Evolutionary conservation across 2,797 vertebrate species (phyloP).

Genomic region (Coccyzus lansbergi): DNA sequence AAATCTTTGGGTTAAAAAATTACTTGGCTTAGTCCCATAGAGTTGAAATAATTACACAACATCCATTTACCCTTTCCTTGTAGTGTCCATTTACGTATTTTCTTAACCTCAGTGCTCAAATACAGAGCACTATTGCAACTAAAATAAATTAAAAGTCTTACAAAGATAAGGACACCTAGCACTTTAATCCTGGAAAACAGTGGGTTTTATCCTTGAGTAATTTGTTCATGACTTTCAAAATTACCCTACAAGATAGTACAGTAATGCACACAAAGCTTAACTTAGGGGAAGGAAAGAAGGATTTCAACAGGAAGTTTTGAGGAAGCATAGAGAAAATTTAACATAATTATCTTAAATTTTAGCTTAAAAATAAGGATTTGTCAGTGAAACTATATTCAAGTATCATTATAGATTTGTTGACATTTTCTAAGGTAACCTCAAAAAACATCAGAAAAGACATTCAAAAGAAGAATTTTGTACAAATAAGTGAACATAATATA

Average conservation of each 20-base stretch:
- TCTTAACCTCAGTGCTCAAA: too few species aligned
- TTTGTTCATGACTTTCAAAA: background rate
- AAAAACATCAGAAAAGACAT: background rate
- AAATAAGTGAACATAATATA: background rate
- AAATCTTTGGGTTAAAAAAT: background rate
- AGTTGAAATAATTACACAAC: background rate
- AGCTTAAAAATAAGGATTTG: background rate
- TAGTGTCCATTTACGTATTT: background rate
- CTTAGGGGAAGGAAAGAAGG: too few species aligned
- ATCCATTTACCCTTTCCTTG: background rate
- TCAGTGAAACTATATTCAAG: background rate
- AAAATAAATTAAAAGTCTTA: background rate
- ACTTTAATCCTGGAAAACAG: background rate
- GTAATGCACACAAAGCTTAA: too few species aligned
- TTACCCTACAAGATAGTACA: background rate
- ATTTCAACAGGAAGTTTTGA: background rate
- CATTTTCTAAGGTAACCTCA: background rate
- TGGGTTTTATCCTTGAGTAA: background rate
- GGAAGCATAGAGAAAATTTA: too few species aligned
- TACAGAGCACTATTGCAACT: background rate
- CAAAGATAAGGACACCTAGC: background rate
- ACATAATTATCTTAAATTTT: background rate
- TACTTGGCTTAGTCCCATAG: background rate
- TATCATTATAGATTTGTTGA: background rate
- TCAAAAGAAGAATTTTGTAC: background rate